A percentile compares a stretch with the other conserved stretches of the same genome.
Conservation (phyloP, 1,140 invertebrate species). For the Chelonus insularis region DNA sequence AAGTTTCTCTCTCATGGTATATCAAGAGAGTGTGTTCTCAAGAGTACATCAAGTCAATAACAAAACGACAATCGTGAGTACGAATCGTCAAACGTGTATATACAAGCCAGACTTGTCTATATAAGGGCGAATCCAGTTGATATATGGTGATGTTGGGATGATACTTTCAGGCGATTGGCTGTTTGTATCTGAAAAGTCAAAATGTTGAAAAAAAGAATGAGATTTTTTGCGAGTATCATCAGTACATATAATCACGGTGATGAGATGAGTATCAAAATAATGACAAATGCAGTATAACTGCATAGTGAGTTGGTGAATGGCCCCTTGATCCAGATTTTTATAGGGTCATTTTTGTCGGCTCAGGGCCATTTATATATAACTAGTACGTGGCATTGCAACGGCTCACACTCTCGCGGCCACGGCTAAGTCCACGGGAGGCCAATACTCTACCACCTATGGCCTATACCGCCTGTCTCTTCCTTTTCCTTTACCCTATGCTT, state of each 20-base stretch:
- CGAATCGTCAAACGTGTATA: background rate
- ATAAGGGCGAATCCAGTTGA: conserved; percentile 17
- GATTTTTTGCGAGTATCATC: too few species aligned
- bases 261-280: background rate
- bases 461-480: too few species aligned
- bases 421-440: conserved; percentile 1
- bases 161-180: background rate
- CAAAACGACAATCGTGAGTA: background rate
- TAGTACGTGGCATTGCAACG: conserved; percentile 13
- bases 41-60: background rate
- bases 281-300: conserved; percentile 14
- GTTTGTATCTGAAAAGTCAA: background rate
- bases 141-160: background rate
- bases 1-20: too few species aligned
- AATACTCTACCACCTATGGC: background rate
- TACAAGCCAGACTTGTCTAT: conserved; percentile 10
- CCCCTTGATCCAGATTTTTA: conserved; percentile 49
- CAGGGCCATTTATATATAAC: conserved; percentile 46
- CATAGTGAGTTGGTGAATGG: conserved; percentile 41
- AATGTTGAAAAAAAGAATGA: background rate
- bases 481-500: background rate
- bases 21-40: too few species aligned
- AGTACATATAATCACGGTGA: too few species aligned
- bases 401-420: conserved; percentile 16
- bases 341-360: conserved; percentile 45